Base-by-base conservation (phyloP, 1,140 invertebrate species). In the Philopotamus ludificatus region DNA sequence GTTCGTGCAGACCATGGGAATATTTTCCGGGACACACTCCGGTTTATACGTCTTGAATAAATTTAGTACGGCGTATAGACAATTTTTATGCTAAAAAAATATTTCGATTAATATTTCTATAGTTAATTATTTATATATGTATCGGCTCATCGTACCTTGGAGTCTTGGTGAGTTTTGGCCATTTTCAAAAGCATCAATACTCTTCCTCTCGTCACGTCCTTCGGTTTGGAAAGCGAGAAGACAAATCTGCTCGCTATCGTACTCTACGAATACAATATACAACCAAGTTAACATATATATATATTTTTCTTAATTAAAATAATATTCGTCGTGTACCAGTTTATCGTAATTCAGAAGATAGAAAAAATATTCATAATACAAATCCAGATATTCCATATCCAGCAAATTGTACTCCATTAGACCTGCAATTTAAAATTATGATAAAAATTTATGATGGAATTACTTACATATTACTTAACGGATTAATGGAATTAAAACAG, bases 31-130 rank as follows among this genome's bases (percentile, higher is more conserved):
- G 18, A 79, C 78, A 72, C 72, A 77, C 61, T 81, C 77, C 1
- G 79, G 79, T 63, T 75, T 79, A 68, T 76, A 79, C 0, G 78
- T 77, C 60, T 81, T 81, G 68, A 79, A 81, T 20, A 81, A 67
- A n/a, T 77, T 76, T 9, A 81, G 65, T 2, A 81, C 65, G 0
- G 76, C 76, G 73, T 77, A 74, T 4, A 81, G 57, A 57, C 75
- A 74, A 74, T 79, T 47, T 73, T 73, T 73, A 72, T 73, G 18
- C 78, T 73, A 51, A 78, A 66, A 34, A 79, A 45, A 62, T 76
- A 47, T 41, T 51, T 54, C 58, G 76, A 62, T 20, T 42, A 55
- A 34, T n/a, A n/a, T n/a, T n/a, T n/a, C n/a, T n/a, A n/a, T n/a
- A n/a, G n/a, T n/a, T n/a, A n/a, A n/a, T n/a, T n/a, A n/a, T n/a